Conservation (phyloP, 2,113 vertebrate genomes). For the Xiphophorus hellerii region DNA sequence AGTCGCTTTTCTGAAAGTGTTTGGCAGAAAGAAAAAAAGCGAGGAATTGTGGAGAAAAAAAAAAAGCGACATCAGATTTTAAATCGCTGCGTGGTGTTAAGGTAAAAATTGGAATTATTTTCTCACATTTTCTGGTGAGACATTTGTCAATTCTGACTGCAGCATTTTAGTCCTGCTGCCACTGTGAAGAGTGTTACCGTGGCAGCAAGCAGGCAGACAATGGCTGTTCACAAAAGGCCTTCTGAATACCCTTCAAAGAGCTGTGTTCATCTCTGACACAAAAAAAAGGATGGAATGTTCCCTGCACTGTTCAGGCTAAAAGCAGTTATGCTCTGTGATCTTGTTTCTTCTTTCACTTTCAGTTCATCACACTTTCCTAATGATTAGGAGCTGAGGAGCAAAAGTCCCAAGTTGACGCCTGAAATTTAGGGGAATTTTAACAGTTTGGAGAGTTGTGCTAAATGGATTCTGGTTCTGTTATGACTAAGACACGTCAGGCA, state of each 20-base stretch:
- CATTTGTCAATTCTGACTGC: slow-evolving; percentile 55
- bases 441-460: slow-evolving; percentile 6
- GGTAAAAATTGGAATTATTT: slow-evolving; percentile 39
- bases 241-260: slow-evolving; percentile 56
- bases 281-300: slow-evolving; percentile 38
- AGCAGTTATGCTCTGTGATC: not conserved
- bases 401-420: slow-evolving; percentile 22
- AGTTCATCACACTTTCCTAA: slow-evolving; percentile 2
- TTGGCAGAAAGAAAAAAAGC: slow-evolving; percentile 22
- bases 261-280: slow-evolving; percentile 47
- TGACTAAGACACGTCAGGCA: slow-evolving; percentile 18
- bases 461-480: not conserved
- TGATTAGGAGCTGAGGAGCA: slow-evolving; percentile 1
- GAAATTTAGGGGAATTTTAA: slow-evolving; percentile 27
- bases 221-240: slow-evolving; percentile 70
- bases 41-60: slow-evolving; percentile 37
- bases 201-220: slow-evolving; percentile 74
- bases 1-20: slow-evolving; percentile 1
- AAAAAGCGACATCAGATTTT: slow-evolving; percentile 14
- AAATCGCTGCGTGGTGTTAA: slow-evolving; percentile 21
- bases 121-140: slow-evolving; percentile 38
- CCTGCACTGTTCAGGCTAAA: slow-evolving; percentile 8
- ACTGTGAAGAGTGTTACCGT: slow-evolving; percentile 67
- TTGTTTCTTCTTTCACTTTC: slow-evolving; percentile 16
- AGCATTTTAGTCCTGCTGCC: slow-evolving; percentile 58